Evolutionary conservation across 2,113 vertebrate species (phyloP), one percentile per base, ranked within the genome.

Genomic region (Ariopsis seemanni): DNA sequence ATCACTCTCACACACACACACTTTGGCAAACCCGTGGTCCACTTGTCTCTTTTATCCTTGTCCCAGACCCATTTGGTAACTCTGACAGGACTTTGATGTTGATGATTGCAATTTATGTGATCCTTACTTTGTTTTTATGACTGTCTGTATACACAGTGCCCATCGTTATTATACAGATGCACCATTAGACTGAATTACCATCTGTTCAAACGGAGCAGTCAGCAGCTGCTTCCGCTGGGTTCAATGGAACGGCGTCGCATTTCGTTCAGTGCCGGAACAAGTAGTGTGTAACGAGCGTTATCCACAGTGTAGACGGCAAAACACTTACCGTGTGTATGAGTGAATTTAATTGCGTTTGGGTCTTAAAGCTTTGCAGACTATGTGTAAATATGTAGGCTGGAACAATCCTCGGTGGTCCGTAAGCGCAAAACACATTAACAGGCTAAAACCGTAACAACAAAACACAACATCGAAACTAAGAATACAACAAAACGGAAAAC

Each of bases 21-120:
- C 52, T 55, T 79, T 57, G 52, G 89, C 72, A 60, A 53, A 75
- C 82, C 78, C 81, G 55, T 88, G 65, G 86, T 55, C 71, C 82
- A 79, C 86, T 87, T 75, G 82, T 87, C 60, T 89, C 85, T 85
- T 89, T 88, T 88, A 88, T 85, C 79, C 74, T 79, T 82, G 88
- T 71, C 53, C 65, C 71, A 74, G 48, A 27, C 48, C 52, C 22
- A 42, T 50, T 87, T 27, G 55, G 75, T 74, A 74, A 82, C 86
- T 90, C 95, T 96, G 96, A 96, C 96, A 97, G 95, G 93, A 95
- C 72, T 96, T 96, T 96, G 96, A 96, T 97, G 96, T 97, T 96
- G 96, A 96, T 96, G 95, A 96, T 96, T 95, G 96, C 96, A 96
- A 97, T 97, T 97, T 96, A 97, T 97, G 96, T 96, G 95, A 96